Percentiles rank a stretch among this genome's conserved stretches.
Evolutionary conservation across 1,140 invertebrate genomes (phyloP).

Genomic region (Ceratina australensis): DNA sequence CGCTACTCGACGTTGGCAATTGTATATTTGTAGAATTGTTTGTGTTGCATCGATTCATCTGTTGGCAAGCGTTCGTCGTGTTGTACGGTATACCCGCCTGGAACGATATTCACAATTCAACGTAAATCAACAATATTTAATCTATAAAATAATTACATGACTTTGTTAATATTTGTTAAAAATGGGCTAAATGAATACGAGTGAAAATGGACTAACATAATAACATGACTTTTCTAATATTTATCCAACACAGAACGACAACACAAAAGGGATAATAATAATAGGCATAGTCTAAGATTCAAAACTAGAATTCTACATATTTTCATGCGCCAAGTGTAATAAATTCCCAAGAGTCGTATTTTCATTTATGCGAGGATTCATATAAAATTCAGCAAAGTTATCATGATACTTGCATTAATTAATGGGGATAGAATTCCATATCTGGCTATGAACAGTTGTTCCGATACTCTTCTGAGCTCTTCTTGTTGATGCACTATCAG

Average conservation of each 20-base stretch:
- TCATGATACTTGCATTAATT: conserved; percentile 80
- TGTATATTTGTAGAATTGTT: conserved; percentile 66
- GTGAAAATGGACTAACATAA: too few relatives aligned
- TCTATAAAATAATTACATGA: background rate
- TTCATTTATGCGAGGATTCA: too few relatives aligned
- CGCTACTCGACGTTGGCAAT: conserved; percentile 56
- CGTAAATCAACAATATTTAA: background rate
- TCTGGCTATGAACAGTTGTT: conserved; percentile 90
- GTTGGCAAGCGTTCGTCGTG: conserved; percentile 65
- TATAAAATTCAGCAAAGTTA: background rate
- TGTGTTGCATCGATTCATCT: conserved; percentile 62
- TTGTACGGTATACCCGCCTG: conserved; percentile 74
- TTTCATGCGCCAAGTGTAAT: background rate
- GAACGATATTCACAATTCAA: conserved; percentile 21
- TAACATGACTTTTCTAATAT: background rate
- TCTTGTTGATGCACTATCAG: conserved; percentile 92
- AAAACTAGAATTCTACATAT: background rate
- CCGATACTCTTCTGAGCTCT: conserved; percentile 89
- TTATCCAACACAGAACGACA: too few relatives aligned
- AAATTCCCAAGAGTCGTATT: background rate
- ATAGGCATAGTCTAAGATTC: background rate
- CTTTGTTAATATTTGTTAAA: too few relatives aligned
- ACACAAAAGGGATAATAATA: too few relatives aligned
- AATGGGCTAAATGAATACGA: too few relatives aligned
- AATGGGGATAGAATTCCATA: conserved; percentile 87